Conservation (phyloP, 2,888 invertebrate genomes). For the Acrocera orbiculus region DNA sequence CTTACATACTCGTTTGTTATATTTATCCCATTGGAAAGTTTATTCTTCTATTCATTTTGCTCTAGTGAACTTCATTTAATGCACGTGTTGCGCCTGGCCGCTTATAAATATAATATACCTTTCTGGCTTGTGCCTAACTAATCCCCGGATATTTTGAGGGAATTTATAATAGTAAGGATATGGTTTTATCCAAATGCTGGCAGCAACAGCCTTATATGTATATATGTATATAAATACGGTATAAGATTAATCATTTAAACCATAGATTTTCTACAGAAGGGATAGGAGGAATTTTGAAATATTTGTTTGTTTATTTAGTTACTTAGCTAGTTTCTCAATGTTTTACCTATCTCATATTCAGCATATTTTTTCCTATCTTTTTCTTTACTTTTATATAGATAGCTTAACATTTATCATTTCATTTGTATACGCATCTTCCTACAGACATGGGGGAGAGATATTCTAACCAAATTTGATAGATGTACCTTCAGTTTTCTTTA, state of each 20-base stretch:
- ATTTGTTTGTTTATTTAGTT: conserved; percentile 1
- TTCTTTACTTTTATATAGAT: no score
- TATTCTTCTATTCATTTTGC: conserved; percentile 11
- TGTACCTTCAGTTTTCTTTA: no score
- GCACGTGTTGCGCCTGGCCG: conserved; percentile 12
- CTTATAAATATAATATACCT: neutral
- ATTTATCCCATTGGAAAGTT: conserved; percentile 11
- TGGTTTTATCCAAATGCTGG: neutral
- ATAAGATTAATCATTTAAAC: conserved; percentile 11
- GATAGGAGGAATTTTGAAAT: conserved; percentile 4
- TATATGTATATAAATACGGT: conserved; percentile 6
- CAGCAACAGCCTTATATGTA: conserved; percentile 5
- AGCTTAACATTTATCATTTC: no score
- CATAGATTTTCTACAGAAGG: conserved; percentile 3
- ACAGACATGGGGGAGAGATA: no score
- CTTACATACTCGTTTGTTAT: no score
- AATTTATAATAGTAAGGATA: no score
- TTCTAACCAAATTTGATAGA: no score
- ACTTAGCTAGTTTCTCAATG: neutral
- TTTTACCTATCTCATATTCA: neutral
- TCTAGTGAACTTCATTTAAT: conserved; percentile 11
- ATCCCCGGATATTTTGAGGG: conserved; percentile 1
- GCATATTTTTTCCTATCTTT: no score
- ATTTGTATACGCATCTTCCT: no score
- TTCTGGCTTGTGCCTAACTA: conserved; percentile 5